Base-by-base conservation (phyloP, 2,888 invertebrate species). In the Lasioglossum villosulum region DNA sequence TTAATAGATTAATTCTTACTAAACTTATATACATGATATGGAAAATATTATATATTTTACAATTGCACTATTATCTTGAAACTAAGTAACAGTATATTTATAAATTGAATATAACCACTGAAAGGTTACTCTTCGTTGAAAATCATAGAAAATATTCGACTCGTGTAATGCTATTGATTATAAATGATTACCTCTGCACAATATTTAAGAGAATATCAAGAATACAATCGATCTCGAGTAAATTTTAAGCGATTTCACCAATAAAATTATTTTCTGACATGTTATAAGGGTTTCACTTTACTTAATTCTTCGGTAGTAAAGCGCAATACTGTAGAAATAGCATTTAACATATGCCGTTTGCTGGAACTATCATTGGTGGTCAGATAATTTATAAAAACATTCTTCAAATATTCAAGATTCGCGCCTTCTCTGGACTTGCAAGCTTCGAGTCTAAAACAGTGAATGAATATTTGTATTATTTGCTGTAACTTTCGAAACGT, bases 351-450 rank as follows among this genome's bases (percentile, higher is more conserved):
- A 93, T 98, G 98, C 52, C 96, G 96, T 83, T 97, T 96, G 0
- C 97, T 97, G 3, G 96, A 96, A 52, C 96, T 95, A 94, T 98
- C 97, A 0, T 96, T 96, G 2, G 97, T 97, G 82, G 97, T 96
- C 52, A 98, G 95, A 93, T 97, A 98, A 86, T 98, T 97, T 78
- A 98, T 96, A 77, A 98, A 97, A 6, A 99, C 98, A 95, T 99
- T 99, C 95, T 99, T 98, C 81, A 99, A 95, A 94, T 99, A 99
- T 94, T 98, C 98, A 63, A 98, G 95, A 95, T 98, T 98, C 0
- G 98, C 98, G 12, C 98, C 98, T 95, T 98, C 98, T 0, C 98
- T 96, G 2, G 97, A 97, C 92, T 97, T 97, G 90, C 96, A 97
- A n/a, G 97, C 96, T 91, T 97, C 96, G 83, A 97, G 95, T 91